Evolutionary conservation across 2,113 vertebrate genomes (phyloP).

Genomic region (Phalacrocorax brasilianus): DNA sequence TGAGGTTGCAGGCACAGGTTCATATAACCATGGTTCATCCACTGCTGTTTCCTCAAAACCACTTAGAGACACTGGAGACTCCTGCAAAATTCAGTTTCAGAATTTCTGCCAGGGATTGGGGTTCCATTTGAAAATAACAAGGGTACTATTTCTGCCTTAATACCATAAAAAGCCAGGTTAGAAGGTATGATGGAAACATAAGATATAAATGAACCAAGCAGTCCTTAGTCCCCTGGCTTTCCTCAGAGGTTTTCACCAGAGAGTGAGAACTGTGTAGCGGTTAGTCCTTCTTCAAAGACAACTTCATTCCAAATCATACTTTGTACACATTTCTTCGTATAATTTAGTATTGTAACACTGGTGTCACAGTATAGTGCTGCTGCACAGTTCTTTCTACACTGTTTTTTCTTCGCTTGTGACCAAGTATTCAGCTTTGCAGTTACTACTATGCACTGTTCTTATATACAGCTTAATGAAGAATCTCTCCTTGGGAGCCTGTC

Average conservation of each 20-base stretch:
- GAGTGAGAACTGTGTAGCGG: background rate
- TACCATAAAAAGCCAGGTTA: background rate
- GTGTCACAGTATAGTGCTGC: background rate
- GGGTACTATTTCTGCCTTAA: background rate
- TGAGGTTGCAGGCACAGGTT: background rate
- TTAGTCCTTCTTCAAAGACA: background rate
- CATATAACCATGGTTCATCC: background rate
- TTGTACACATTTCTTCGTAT: background rate
- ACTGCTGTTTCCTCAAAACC: background rate
- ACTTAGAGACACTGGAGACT: background rate
- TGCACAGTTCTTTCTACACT: background rate
- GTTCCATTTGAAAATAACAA: background rate
- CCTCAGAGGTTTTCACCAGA: background rate
- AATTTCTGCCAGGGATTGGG: background rate
- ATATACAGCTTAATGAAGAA: background rate
- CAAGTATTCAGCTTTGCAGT: background rate
- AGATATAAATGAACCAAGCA: background rate
- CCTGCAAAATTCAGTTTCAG: background rate
- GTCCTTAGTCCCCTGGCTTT: background rate
- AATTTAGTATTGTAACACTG: background rate
- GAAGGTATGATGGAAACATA: background rate
- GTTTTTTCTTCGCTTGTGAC: background rate
- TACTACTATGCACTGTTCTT: background rate
- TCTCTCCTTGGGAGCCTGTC: background rate
- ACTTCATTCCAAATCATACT: background rate